phyloP scores from a whole-genome alignment of 2,113 vertebrate species.

The Abramis brama region DNA sequence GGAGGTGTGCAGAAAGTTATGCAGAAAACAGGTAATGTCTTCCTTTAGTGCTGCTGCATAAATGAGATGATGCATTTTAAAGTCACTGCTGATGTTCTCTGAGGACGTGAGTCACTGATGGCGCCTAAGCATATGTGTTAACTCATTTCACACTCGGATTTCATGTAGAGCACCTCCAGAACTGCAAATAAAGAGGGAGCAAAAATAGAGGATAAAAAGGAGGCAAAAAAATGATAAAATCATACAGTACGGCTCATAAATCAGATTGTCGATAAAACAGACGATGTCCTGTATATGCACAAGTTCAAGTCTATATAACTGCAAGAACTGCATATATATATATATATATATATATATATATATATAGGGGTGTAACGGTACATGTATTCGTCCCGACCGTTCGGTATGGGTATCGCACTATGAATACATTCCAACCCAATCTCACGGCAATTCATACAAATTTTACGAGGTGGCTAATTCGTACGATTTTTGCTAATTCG shows the following conservation, averaged over 20 bases:
- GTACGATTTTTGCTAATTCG: too few species aligned
- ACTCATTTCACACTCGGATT: neutral
- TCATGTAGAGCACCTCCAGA: neutral
- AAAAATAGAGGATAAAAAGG: neutral
- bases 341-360: too few species aligned
- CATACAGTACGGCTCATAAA: neutral
- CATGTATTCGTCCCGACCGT: too few species aligned
- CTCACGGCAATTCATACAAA: too few species aligned
- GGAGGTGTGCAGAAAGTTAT: neutral
- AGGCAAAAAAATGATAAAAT: neutral
- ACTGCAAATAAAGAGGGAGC: neutral
- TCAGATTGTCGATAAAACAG: too few species aligned
- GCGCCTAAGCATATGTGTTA: neutral
- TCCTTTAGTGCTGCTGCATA: conserved; percentile 17
- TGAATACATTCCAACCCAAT: too few species aligned
- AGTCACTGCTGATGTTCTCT: neutral
- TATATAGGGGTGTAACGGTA: too few species aligned
- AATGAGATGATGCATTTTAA: neutral
- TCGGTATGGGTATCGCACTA: too few species aligned
- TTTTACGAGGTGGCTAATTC: too few species aligned
- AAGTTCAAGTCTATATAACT: too few species aligned
- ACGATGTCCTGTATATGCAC: too few species aligned
- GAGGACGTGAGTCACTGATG: neutral
- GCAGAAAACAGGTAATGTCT: conserved; percentile 17
- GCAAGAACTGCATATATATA: too few species aligned